Base-by-base conservation (phyloP, 2,113 vertebrate species). In the Tragulus kanchil region DNA sequence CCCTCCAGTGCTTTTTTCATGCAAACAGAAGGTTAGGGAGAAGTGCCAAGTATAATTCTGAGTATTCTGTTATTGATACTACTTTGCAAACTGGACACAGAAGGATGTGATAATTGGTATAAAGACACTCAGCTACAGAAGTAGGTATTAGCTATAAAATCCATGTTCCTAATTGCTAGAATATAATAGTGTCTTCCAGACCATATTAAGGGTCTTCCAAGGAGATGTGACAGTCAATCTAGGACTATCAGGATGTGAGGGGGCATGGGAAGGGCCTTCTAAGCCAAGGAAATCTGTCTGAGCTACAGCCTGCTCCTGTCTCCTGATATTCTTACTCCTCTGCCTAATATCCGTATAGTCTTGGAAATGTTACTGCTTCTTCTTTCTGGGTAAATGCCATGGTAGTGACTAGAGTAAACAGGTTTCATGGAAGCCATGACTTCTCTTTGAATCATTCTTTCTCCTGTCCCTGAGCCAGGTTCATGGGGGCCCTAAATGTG, bases 331-430 rank as follows among this genome's bases (percentile, higher is more conserved):
- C 78, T 69, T 81, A 48, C 42, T 26, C 42, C 95, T 89, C 26
- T 92, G 48, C 71, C 59, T 84, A 48, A 94, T 84, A 97, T 94
- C 65, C 91, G 19, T 65, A 56, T 90, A 36, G 88, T 96, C 94
- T 94, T 87, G n/a, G 96, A 96, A 89, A 84, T 71, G 45, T n/a
- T 77, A 19, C 96, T 95, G 95, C 91, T 45, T 87, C 94, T 89
- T 15, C 61, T 97, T 98, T 98, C 36, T 52, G 90, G 88, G 52
- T 93, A 92, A 98, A 97, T 69, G 69, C 56, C 71, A 61, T 75
- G 75, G 92, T 31, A 6, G 28, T 96, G 54, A 93, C 4, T 31
- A 14, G 31, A 65, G 56, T 59, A 69, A 50, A 50, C 16, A 93
- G 89, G 95, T 89, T 85, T 97, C 87, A 90, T 12, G 26, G 0